A percentile compares a stretch with the other conserved stretches of the same genome.
Evolutionary conservation across 2,888 invertebrate species (phyloP).

Genomic region (Allacma fusca): DNA sequence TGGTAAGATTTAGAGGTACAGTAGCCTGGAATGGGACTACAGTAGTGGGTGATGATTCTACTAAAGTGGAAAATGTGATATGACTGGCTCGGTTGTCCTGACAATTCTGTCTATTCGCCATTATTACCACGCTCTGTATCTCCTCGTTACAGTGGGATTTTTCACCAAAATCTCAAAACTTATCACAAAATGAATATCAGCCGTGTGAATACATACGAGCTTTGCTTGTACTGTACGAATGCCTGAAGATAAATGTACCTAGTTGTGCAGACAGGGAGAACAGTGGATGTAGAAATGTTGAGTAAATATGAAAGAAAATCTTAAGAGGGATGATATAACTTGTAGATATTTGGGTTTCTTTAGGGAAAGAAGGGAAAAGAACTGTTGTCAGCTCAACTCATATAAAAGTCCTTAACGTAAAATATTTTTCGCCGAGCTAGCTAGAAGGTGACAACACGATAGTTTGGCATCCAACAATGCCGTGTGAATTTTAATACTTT

Average conservation of each 20-base stretch:
- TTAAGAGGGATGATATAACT: not conserved
- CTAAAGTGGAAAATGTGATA: not conserved
- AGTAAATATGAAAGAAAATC: not conserved
- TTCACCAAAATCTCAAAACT: not conserved
- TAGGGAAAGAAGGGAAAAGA: not conserved
- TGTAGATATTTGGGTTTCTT: not conserved
- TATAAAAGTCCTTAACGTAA: conserved; percentile 14
- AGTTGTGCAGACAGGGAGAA: too few relatives aligned
- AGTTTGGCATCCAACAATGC: conserved; percentile 34
- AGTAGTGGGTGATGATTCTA: not conserved
- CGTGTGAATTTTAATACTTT: conserved; percentile 30
- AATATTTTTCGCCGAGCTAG: conserved; percentile 21
- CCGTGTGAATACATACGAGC: too few relatives aligned
- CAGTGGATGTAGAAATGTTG: too few relatives aligned
- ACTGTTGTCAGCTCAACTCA: conserved; percentile 20
- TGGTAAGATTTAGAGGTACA: too few relatives aligned
- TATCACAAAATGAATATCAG: not conserved
- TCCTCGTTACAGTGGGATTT: not conserved
- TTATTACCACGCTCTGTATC: not conserved
- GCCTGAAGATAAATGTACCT: too few relatives aligned
- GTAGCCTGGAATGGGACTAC: too few relatives aligned
- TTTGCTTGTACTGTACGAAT: too few relatives aligned
- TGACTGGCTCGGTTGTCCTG: not conserved
- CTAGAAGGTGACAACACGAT: conserved; percentile 25
- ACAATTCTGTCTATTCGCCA: not conserved